A percentile compares a stretch with the other conserved stretches of the same genome.
Evolutionary conservation across 2,113 vertebrate genomes (phyloP).

Genomic region (Heteronetta atricapilla): DNA sequence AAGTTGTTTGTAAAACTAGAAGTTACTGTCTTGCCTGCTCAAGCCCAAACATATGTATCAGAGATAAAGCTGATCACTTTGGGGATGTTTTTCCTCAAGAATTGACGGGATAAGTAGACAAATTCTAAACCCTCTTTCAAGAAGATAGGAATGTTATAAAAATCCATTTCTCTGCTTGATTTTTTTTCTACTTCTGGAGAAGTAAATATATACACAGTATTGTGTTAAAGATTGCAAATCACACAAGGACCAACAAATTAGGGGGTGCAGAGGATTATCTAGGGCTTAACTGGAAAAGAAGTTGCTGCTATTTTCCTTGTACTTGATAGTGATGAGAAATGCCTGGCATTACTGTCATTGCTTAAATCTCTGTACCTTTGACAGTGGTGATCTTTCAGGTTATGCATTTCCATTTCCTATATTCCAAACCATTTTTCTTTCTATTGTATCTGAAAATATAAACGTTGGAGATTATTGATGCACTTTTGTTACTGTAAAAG

Average conservation of each 20-base stretch:
- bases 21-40: neutral
- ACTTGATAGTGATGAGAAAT: neutral
- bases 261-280: neutral
- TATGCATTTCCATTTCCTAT: neutral
- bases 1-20: neutral
- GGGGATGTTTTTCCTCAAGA: neutral
- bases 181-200: neutral
- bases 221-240: neutral
- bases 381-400: neutral
- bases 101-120: neutral
- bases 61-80: neutral
- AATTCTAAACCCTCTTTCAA: constrained; percentile 7
- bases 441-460: neutral
- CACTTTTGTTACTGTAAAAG: neutral
- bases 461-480: neutral
- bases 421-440: neutral
- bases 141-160: neutral
- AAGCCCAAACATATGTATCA: neutral
- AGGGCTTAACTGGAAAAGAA: neutral
- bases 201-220: neutral
- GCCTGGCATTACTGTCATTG: neutral
- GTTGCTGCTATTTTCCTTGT: neutral
- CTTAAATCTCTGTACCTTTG: neutral
- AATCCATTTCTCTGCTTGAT: neutral
- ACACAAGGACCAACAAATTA: neutral